Evolutionary conservation across 2,113 vertebrate species (phyloP), one percentile per base, ranked within the genome.

Genomic region (Proteles cristata): DNA sequence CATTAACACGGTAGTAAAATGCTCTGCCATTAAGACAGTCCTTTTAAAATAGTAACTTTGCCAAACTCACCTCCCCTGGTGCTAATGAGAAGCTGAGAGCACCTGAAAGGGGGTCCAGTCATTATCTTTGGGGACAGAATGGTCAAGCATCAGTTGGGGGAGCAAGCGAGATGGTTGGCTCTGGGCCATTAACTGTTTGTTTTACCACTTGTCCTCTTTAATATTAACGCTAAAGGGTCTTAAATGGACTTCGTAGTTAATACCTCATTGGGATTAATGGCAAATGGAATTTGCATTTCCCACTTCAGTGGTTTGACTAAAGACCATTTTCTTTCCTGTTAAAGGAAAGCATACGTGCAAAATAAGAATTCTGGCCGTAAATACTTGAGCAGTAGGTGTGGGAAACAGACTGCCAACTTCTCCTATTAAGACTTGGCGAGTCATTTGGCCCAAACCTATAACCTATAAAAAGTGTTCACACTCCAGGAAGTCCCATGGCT

Each of bases 231-330:
- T 93, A 92, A 96, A 79, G 84, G 90, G 90, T 97, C 96, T 97
- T 61, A 91, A 98, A 97, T 96, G 96, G 92, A 79, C 83, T 95
- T 63, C 88, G 84, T 84, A 97, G 96, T 98, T 95, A 98, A 92
- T 96, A 97, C 90, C 71, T 97, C 90, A 91, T 48, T 98, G 92
- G 87, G 63, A 96, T 96, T 97, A 96, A 97, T 35, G 84, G 92
- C 97, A 84, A 93, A 71, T 0, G 14, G 92, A 84, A 92, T 93
- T 98, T 1, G 0, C 94, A 95, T 94, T 97, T 96, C 97, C 93
- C 92, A 94, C 92, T 97, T 94, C 90, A 88, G 87, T 90, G 86
- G 11, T 61, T 97, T 97, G 87, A 63, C 83, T 92, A 73, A 98
- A 93, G 97, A 93, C 88, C 80, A 82, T 86, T 93, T 95, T 90